Evolutionary conservation across 2,797 vertebrate species (phyloP).

Genomic region (Podargus strigoides): DNA sequence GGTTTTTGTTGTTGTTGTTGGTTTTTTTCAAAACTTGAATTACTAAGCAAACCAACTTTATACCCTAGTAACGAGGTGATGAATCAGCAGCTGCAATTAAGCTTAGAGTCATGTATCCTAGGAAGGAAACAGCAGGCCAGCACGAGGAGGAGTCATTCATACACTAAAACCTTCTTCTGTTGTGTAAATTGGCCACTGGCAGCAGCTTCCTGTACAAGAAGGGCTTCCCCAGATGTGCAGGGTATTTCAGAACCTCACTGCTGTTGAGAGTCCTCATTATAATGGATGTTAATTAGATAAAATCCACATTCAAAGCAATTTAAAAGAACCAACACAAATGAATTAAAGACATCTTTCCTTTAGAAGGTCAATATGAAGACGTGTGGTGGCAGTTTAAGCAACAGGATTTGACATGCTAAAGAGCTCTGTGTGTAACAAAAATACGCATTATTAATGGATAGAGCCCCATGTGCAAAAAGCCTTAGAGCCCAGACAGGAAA

Average conservation of each 20-base stretch:
- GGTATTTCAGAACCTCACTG: constrained; percentile 17
- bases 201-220: constrained; percentile 53
- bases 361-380: not conserved
- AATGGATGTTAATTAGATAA: constrained; percentile 50
- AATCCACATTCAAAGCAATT: constrained; percentile 45
- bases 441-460: not conserved
- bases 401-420: constrained; percentile 26
- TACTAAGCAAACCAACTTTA: constrained; percentile 52
- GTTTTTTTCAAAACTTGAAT: constrained; percentile 9
- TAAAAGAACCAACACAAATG: not conserved
- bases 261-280: constrained; percentile 12
- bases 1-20: not conserved
- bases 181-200: constrained; percentile 45
- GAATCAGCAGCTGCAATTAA: constrained; percentile 61
- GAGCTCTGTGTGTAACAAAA: not conserved
- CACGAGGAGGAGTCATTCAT: constrained; percentile 36
- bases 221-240: constrained; percentile 53
- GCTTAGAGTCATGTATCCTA: constrained; percentile 38
- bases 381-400: not conserved
- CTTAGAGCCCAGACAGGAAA: not conserved
- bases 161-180: constrained; percentile 43
- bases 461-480: not conserved
- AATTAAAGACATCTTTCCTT: not conserved
- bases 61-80: constrained; percentile 35
- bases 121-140: constrained; percentile 45